A percentile compares a stretch with the other conserved stretches of the same genome.
phyloP scores from a whole-genome alignment of 1,140 invertebrate genomes.

The Lepidurus apus region DNA sequence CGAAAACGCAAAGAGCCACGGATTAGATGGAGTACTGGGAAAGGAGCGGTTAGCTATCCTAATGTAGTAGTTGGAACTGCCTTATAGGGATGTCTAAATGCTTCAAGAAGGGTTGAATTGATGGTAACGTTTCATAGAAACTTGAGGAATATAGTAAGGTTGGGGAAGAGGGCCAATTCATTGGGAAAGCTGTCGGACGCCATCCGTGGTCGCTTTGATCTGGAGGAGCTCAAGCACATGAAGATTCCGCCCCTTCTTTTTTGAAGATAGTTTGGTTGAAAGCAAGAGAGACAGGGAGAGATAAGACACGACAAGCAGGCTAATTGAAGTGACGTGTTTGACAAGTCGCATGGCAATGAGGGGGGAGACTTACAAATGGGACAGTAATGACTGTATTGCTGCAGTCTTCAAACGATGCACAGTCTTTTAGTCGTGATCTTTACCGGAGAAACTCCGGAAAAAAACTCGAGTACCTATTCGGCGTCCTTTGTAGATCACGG shows the following conservation, averaged over 20 bases:
- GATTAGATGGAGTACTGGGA: too few species aligned
- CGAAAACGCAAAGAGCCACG: too few species aligned
- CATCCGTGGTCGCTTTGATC: slow-evolving; percentile 7
- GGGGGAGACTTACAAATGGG: not conserved
- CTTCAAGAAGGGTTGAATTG: too few species aligned
- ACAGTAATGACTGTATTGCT: not conserved
- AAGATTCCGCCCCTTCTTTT: not conserved
- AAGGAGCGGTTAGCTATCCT: too few species aligned
- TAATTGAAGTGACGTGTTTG: slow-evolving; percentile 13
- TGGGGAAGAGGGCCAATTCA: not conserved
- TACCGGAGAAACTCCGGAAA: not conserved
- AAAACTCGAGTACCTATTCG: not conserved
- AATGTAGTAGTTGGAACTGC: too few species aligned
- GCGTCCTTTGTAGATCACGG: too few species aligned
- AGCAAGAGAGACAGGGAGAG: not conserved
- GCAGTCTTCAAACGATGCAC: not conserved
- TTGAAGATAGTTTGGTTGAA: not conserved
- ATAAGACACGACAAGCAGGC: not conserved
- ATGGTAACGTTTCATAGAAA: too few species aligned
- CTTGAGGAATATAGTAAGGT: too few species aligned
- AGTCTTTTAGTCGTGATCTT: not conserved
- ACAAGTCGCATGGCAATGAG: not conserved
- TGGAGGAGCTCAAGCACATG: not conserved
- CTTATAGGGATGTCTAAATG: too few species aligned
- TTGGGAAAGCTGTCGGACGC: not conserved